Evolutionary conservation across 2,797 vertebrate species (phyloP), one percentile per base, ranked within the genome.

Genomic region (Limnodromus scolopaceus): DNA sequence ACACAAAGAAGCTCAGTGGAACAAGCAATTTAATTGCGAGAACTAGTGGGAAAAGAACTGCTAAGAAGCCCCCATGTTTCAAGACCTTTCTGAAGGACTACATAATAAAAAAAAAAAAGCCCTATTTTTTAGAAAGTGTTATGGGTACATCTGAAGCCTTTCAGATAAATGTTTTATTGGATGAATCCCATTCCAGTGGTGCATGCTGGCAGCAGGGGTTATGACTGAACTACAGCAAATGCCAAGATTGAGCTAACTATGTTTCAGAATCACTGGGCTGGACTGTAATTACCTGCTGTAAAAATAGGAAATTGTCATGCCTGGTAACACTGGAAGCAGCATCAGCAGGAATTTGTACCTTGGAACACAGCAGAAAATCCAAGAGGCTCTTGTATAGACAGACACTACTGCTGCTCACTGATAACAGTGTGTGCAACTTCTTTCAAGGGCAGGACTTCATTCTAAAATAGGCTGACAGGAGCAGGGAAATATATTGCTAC

Each of bases 131-230:
- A n/a, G 46, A 7, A 85, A 65, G 17, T 38, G n/a, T 72, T 60
- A 51, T 15, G 34, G 48, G 32, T 14, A 64, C 22, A 79, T 88
- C 83, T 91, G 82, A 90, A 91, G 80, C 30, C 3, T 86, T 93
- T 93, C 57, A 77, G 89, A 91, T 87, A 84, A 93, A 88, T 51
- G 8, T 45, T 81, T 81, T 92, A 70, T 66, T 96, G 74, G 69
- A 81, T 84, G 82, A 92, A 81, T 95, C 63, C 48, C 45, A 65
- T 84, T 95, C 41, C 49, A 55, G 38, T 71, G 38, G 45, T 70
- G 57, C 53, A 61, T 1, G 1, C 66, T 87, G 91, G 64, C 86
- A 95, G 79, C 87, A 61, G 68, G 78, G 78, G 54, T 89, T 91
- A 17, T 38, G 58, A 53, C 77, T 86, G 72, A 87, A 82, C 74